Evolutionary conservation across 2,113 vertebrate species (phyloP), one percentile per base, ranked within the genome.

Genomic region (Chascanopsetta lugubris): DNA sequence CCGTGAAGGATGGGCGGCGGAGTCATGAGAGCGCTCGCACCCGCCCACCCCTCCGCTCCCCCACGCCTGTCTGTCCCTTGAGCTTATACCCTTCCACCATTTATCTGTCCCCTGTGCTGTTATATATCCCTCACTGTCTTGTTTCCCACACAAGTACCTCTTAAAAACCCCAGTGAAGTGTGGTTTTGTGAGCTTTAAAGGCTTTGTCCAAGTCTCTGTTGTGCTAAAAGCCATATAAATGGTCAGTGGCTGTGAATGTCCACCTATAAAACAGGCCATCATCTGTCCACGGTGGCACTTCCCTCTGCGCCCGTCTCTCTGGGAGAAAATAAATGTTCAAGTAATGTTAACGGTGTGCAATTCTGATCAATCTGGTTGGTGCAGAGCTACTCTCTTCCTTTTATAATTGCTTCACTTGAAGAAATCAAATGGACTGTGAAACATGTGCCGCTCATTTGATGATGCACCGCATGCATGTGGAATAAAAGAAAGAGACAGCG

Each of bases 1-100:
- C 47, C 12, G 61, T 86, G 77, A 88, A 76, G 50, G 84, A 86
- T 88, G 80, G 54, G 47, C 26, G 58, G 54, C 54, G 71, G 65
- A 79, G 70, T 61, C 77, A 76, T 42, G 69, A 74, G 59, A 70
- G 74, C 61, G 66, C 8, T 59, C 69, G 17, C 51, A 53, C 27
- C 70, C 24, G 2, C 49, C 26, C 64, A 8, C 54, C 57, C 30
- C 67, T 25, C 36, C 0, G 3, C 49, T 62, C 5, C n/a, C 22
- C 55, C 59, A n/a, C 47, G 47, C 43, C 38, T 15, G 4, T 46
- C 45, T 22, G 8, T 54, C 17, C 46, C 56, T 59, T 13, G 46
- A 47, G 21, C 55, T 30, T n/a, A 38, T 51, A 48, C 32, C 73
- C 51, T 21, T 24, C 51, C 26, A 30, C 63, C 69, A 73, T 83